Evolutionary conservation across 2,797 vertebrate genomes (phyloP).

Genomic region (Hafferia zeledoni): DNA sequence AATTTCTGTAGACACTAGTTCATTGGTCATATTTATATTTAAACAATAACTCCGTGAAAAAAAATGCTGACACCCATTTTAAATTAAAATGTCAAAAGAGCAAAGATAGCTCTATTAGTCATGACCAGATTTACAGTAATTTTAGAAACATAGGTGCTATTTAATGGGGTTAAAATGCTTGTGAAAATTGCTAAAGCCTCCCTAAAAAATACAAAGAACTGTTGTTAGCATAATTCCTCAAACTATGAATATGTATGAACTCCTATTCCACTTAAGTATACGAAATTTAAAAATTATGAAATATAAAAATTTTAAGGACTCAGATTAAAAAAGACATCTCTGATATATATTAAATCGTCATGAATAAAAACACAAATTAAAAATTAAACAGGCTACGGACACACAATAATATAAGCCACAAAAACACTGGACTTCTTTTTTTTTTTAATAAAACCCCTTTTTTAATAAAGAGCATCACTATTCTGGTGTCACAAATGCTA

Average conservation of each 20-base stretch:
- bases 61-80: not conserved
- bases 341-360: not conserved
- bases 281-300: not conserved
- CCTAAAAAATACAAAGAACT: not conserved
- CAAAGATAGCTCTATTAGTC: not conserved
- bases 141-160: not conserved
- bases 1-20: not conserved
- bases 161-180: not conserved
- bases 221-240: not conserved
- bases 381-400: not conserved
- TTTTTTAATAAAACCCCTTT: not conserved
- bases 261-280: not conserved
- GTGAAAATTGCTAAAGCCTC: not conserved
- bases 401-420: not conserved
- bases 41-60: not conserved
- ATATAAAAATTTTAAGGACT: not conserved
- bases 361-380: constrained; percentile 6
- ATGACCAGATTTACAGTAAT: not conserved
- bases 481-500: not conserved
- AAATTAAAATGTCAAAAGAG: not conserved
- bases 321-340: not conserved
- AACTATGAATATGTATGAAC: not conserved
- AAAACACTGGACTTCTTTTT: not conserved
- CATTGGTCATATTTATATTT: not conserved
- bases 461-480: not conserved